Evolutionary conservation across 2,113 vertebrate species (phyloP), one percentile per base, ranked within the genome.

Genomic region (Trogon melanurus): DNA sequence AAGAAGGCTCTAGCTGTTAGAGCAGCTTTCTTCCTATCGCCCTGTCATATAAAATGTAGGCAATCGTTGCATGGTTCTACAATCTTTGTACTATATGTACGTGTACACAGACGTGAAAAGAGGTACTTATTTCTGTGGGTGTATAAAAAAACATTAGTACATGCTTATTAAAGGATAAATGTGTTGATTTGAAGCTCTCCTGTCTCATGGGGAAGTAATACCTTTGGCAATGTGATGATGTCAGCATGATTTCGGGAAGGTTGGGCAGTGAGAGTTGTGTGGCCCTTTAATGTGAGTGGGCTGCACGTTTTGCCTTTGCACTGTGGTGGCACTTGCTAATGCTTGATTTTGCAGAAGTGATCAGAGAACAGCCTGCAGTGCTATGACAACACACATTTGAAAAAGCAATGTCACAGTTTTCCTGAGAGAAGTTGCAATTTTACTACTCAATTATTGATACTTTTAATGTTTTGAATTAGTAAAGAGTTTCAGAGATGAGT

Each of bases 381-480:
- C 62, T 70, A 53, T 9, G 25, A 57, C 58, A 79, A 69, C 82
- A 88, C 47, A 41, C 56, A 30, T 61, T 83, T 82, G 41, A 72
- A 79, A 88, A 82, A 83, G 75, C 45, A 30, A 3, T 41, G 38
- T 57, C 9, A 13, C 70, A 80, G 38, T 81, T 92, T 84, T 91
- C 65, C 53, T 81, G 79, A 85, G 74, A 83, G 30, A 74, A 85
- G 21, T 38, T 88, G 44, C 50, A 78, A 64, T 80, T 84, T 91
- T 74, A n/a, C 56, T 93, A 5, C 51, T 16, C 67, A 80, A 61
- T 87, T 94, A 64, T 79, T 92, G 82, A 83, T 83, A 44, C 6
- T 73, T 91, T 91, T 83, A 66, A 71, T 19, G n/a, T 88, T 85
- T 93, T 54, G 58, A 69, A 82, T 89, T 84, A 66, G 32, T 51